Evolutionary conservation across 2,113 vertebrate species (phyloP), one percentile per base, ranked within the genome.

Genomic region (Psephotus haematonotus): DNA sequence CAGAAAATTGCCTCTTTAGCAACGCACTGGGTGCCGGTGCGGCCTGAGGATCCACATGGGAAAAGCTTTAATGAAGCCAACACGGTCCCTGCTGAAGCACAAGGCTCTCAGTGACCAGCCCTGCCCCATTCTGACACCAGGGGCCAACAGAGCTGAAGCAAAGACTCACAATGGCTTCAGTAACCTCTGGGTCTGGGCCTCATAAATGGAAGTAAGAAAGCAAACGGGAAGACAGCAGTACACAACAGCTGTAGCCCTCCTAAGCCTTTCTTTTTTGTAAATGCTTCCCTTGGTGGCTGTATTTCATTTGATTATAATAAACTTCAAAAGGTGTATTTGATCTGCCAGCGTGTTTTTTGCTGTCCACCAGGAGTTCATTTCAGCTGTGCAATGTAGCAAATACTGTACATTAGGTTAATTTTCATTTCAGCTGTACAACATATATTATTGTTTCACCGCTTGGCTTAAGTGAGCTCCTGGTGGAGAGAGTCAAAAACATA

Each of bases 281-380:
- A 81, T 77, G 59, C 80, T 95, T 93, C 90, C 90, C 93, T 93
- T 64, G 86, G 94, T 6, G 15, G 64, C 63, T 86, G 75, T 90
- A 86, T 94, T 93, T 92, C 92, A 78, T 88, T 93, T 95, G 85
- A 86, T 85, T 94, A 82, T 78, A 92, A 92, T 87, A 95, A 90
- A 93, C 93, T 80, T 92, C 86, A 92, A 95, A 97, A 96, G 91
- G 91, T 93, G 76, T 72, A 96, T 82, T 95, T 95, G 91, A 95
- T 96, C 89, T 82, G 71, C 93, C 93, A 88, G 93, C 76, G 62
- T 72, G 92, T 96, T 95, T 92, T 87, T 96, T 64, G 69, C 35
- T 67, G 76, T 87, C 91, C 67, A 92, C 88, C 95, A 95, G 95
- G 95, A 93, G 82, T 89, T 95, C 93, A 82, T 95, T 93, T 85